phyloP scores from a whole-genome alignment of 2,888 invertebrate genomes.

The Zaprionus bogoriensis region DNA sequence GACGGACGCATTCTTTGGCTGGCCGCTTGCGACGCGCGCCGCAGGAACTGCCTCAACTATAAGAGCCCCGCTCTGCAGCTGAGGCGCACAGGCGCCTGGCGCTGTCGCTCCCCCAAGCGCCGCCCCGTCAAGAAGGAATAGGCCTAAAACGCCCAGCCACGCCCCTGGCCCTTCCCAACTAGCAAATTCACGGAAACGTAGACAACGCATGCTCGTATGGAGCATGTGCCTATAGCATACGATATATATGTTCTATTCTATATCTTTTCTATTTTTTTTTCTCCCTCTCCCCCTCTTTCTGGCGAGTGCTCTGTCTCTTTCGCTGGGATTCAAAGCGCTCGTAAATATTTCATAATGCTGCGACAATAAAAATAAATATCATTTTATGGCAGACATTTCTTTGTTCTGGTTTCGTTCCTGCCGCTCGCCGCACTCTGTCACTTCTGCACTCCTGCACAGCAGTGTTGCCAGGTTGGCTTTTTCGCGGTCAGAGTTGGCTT shows the following conservation, averaged over 20 bases:
- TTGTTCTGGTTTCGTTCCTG: constrained; percentile 28
- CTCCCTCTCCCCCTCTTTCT: background rate
- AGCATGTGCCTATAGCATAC: background rate
- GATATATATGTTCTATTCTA: background rate
- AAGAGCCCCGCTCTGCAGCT: constrained; percentile 20
- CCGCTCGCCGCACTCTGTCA: constrained; percentile 11
- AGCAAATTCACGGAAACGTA: background rate
- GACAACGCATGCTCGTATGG: background rate
- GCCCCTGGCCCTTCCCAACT: background rate
- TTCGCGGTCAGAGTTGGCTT: no score
- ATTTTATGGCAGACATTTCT: constrained; percentile 71
- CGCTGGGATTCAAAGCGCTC: constrained; percentile 43
- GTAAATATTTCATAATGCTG: constrained; percentile 74
- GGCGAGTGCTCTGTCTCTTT: background rate
- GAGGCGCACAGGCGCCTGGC: constrained; percentile 26
- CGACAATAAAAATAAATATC: constrained; percentile 74
- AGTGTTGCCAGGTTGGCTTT: no score
- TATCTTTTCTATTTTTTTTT: background rate
- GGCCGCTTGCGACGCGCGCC: constrained; percentile 59
- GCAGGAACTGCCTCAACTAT: constrained; percentile 56
- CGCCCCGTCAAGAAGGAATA: no score
- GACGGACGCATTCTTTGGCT: constrained; percentile 48
- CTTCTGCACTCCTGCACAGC: background rate
- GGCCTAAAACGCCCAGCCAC: background rate
- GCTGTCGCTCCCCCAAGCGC: constrained; percentile 3